Conservation (phyloP, 2,113 vertebrate species). For the Syngnathoides biaculeatus region DNA sequence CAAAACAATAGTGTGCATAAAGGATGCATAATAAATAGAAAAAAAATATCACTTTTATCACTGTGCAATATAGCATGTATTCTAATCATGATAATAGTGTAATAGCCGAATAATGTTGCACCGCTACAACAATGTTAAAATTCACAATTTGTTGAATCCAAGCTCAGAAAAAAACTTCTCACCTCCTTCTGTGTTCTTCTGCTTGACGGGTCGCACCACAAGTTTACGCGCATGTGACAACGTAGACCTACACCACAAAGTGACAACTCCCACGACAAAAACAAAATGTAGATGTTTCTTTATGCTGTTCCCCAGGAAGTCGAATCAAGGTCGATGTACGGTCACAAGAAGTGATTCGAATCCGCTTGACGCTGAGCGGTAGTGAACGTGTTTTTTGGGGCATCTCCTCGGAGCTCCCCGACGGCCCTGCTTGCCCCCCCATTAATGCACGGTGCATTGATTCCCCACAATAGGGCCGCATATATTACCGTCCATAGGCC, state of each 20-base stretch:
- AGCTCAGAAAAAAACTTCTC: conserved; percentile 15
- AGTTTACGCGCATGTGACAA: not conserved
- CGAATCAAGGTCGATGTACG: not conserved
- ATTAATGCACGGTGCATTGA: conserved; percentile 73
- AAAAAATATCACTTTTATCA: too few species aligned
- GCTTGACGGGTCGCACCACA: not conserved
- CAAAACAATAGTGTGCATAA: not conserved
- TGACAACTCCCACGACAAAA: conserved; percentile 6
- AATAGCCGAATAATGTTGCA: not conserved
- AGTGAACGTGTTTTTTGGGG: conserved; percentile 26
- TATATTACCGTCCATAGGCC: conserved; percentile 66
- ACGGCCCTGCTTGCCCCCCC: conserved; percentile 26
- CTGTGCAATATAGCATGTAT: not conserved
- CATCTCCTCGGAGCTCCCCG: conserved; percentile 26
- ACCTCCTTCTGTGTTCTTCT: conserved; percentile 39
- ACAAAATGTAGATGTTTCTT: conserved; percentile 7
- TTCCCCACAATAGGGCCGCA: conserved; percentile 72
- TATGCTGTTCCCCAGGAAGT: conserved; percentile 15
- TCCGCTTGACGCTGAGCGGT: conserved; percentile 6
- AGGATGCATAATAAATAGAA: not conserved
- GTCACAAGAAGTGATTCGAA: conserved; percentile 12
- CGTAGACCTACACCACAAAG: conserved; percentile 7
- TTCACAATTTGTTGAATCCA: not conserved
- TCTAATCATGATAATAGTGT: not conserved
- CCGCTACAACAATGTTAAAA: not conserved